Percentiles rank a stretch among this genome's conserved stretches.
These are phyloP conservation scores for Strigamia maritima DNA, from an alignment of 2,888 invertebrate genomes.

Conservation along the genomic window DNA sequence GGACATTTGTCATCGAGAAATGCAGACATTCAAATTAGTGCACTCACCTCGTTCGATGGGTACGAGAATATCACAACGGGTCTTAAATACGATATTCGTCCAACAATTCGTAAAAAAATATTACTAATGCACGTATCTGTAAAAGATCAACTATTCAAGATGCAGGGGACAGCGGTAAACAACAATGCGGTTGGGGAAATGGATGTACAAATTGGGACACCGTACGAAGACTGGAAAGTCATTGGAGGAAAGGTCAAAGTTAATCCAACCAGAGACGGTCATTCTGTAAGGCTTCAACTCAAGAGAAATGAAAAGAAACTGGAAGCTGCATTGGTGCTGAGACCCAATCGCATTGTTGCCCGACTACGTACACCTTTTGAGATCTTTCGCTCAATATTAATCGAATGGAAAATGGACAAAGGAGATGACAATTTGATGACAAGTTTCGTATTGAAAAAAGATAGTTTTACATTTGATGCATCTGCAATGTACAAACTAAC, in stretches of 20 bases:
- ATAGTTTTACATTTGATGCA: background rate
- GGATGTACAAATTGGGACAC: background rate
- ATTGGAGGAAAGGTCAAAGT: background rate
- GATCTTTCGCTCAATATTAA: background rate
- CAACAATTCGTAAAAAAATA: background rate
- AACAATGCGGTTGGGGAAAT: background rate
- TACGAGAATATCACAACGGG: constrained; percentile 41
- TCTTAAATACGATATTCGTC: constrained; percentile 36
- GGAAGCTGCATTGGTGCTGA: background rate
- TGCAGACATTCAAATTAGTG: background rate
- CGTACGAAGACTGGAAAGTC: background rate
- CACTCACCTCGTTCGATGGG: constrained; percentile 42
- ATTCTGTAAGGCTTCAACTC: background rate
- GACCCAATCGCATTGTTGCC: background rate
- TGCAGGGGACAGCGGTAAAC: background rate
- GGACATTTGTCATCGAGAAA: background rate
- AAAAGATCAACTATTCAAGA: background rate
- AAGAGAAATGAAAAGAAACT: background rate
- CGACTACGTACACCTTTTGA: background rate
- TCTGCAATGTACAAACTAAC: background rate
- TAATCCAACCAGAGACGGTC: background rate
- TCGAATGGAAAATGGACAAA: background rate
- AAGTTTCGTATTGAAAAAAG: background rate
- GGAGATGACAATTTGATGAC: background rate
- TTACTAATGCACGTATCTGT: background rate